Base-by-base conservation (phyloP, 23 tunicate species). In the Oikopleura dioica region DNA sequence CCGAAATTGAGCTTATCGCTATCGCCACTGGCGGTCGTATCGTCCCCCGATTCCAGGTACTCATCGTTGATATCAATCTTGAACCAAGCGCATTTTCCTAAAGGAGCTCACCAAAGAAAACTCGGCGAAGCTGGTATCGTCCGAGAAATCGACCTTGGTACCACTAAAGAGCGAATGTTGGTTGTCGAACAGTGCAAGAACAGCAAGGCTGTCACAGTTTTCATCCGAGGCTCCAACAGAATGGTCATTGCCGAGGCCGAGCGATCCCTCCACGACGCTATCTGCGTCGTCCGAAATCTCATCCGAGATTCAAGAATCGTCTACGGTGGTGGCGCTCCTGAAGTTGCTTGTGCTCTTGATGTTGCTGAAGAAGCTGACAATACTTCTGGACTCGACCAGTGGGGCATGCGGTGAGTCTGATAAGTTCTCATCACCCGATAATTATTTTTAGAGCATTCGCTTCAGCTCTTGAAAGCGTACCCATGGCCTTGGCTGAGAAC, bases 331-430 rank as follows among this genome's bases (percentile, higher is more conserved):
- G 99, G 99, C 0, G 88, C 99, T 35, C 87, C 95, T 76, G 99
- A 94, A 59, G 81, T 94, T 68, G 99, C 99, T 1, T 86, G 95
- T 76, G 83, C 99, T 1, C 77, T 94, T 75, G 84, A 95, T 36
- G 99, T 94, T 0, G 68, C 87, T 33, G 82, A 94, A 37, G 95
- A 85, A 9, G 99, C 99, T n/a, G 99, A 94, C 75, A 67, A 85
- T 80, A 84, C 75, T 78, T 83, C 95, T 1, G 76, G 85, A 23
- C 36, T 94, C 77, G 99, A 94, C 67, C 99, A 94, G 38, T 94
- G 87, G 75, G 99, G 95, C 16, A 94, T 94, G 99, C 79, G 99
- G n/a, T n/a, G n/a, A n/a, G n/a, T n/a, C n/a, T n/a, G n/a, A n/a
- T n/a, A n/a, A n/a, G n/a, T n/a, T n/a, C n/a, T n/a, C n/a, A n/a